These are phyloP conservation scores for Neolamprologus cancellatus DNA, from an alignment of 2,113 vertebrate genomes.

Conservation along the genomic window DNA sequence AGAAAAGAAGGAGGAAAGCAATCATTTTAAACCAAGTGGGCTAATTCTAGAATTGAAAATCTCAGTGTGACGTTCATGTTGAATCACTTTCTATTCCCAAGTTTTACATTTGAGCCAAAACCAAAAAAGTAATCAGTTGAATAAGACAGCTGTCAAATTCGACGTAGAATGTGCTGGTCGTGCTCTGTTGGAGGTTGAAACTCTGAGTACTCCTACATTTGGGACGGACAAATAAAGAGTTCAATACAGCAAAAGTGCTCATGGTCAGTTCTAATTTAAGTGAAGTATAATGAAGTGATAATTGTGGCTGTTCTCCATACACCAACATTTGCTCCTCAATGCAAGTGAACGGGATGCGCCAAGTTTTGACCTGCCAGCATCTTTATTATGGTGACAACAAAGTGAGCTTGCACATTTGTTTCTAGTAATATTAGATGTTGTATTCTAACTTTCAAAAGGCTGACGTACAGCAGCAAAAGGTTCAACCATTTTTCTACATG, in stretches of 20 bases:
- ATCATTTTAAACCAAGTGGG: neutral
- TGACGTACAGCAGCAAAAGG: neutral
- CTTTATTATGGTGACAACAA: neutral
- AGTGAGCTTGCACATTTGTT: neutral
- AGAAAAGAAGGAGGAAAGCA: neutral
- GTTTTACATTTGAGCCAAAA: neutral
- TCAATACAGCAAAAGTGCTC: neutral
- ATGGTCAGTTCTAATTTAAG: neutral
- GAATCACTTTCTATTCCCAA: neutral
- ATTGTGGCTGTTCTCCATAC: rapidly evolving
- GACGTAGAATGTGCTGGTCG: neutral
- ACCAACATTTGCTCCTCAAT: neutral
- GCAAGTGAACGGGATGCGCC: neutral
- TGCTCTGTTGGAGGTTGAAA: neutral
- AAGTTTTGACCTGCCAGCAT: neutral
- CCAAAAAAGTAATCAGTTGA: neutral
- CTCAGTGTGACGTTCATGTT: neutral
- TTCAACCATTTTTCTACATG: neutral
- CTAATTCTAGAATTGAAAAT: neutral
- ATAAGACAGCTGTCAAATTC: neutral
- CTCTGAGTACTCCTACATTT: neutral
- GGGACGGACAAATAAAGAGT: neutral
- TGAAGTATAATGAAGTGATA: neutral
- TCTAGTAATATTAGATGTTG: neutral
- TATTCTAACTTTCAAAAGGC: neutral